These are phyloP conservation scores for Ericerus pela DNA, from an alignment of 1,140 invertebrate genomes.

Conservation along the genomic window DNA sequence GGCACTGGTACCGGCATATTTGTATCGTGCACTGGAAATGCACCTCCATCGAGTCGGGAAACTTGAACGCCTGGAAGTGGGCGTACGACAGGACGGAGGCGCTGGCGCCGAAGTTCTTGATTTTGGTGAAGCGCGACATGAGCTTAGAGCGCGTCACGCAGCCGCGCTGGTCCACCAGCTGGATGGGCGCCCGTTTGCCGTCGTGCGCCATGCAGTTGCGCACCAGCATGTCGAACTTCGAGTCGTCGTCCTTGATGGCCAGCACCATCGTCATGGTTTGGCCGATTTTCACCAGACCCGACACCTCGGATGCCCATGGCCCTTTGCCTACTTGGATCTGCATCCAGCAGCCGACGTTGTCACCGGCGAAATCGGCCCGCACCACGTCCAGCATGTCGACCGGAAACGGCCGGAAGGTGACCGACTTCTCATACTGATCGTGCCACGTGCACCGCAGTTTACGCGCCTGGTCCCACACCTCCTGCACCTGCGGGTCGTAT, in stretches of 20 bases:
- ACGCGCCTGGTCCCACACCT: conserved; percentile 89
- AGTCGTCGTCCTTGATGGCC: conserved; percentile 88
- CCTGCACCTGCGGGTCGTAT: conserved; percentile 87
- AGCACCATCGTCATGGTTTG: conserved; percentile 95
- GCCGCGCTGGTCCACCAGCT: conserved; percentile 81
- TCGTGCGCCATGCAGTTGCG: conserved; percentile 88
- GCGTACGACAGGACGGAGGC: conserved; percentile 83
- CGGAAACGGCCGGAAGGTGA: conserved; percentile 85
- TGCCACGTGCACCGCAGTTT: conserved; percentile 90
- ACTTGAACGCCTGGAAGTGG: conserved; percentile 89
- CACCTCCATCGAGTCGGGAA: conserved; percentile 91
- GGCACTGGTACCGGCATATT: conserved; percentile 82
- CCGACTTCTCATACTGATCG: conserved; percentile 88
- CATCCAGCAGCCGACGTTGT: conserved; percentile 92
- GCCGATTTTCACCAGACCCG: conserved; percentile 84
- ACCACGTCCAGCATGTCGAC: conserved; percentile 92
- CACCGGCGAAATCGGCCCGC: conserved; percentile 80
- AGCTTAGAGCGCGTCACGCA: conserved; percentile 82
- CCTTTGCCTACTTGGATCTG: conserved; percentile 88
- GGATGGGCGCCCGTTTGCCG: conserved; percentile 84
- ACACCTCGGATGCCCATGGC: conserved; percentile 88
- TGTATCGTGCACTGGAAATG: conserved; percentile 93
- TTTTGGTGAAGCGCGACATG: conserved; percentile 87
- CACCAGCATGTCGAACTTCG: conserved; percentile 91
- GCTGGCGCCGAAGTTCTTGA: conserved; percentile 85